These are phyloP conservation scores for Hirtodrosophila alboralis DNA, from an alignment of 2,888 invertebrate genomes.

Conservation along the genomic window DNA sequence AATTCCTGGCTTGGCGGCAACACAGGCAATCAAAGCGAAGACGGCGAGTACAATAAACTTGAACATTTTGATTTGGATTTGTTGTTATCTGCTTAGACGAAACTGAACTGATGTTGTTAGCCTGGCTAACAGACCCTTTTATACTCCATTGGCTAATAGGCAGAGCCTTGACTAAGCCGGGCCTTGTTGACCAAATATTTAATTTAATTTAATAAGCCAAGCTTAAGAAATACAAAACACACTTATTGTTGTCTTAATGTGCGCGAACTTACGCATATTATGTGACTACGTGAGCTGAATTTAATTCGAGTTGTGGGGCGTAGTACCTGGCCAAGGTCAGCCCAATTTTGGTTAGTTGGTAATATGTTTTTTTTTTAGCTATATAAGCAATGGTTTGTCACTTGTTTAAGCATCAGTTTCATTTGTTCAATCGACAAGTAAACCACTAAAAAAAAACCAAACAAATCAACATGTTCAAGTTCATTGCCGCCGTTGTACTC, in stretches of 20 bases:
- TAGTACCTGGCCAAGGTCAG: constrained; percentile 55
- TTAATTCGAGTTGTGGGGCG: constrained; percentile 25
- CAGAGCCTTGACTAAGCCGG: constrained; percentile 39
- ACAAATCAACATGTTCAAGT: constrained; percentile 68
- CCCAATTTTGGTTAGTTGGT: constrained; percentile 18
- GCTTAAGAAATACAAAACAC: constrained; percentile 24
- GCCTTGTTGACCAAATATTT: constrained; percentile 8
- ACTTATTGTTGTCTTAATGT: constrained; percentile 3
- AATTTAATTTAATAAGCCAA: constrained; percentile 26
- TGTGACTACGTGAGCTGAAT: constrained; percentile 46
- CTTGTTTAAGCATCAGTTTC: constrained; percentile 64
- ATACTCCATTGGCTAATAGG: constrained; percentile 26
- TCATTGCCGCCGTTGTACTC: constrained; percentile 74
- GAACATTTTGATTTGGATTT: constrained; percentile 59
- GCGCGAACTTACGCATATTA: constrained; percentile 25
- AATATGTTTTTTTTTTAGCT: no score
- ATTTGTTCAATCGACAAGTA: constrained; percentile 60
- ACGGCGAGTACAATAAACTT: constrained; percentile 76
- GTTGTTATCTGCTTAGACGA: constrained; percentile 19
- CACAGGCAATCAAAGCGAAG: constrained; percentile 74
- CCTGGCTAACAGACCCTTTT: constrained; percentile 23
- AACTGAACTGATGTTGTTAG: constrained; percentile 56
- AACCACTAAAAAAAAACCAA: constrained; percentile 27
- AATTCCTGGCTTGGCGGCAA: constrained; percentile 80
- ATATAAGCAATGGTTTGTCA: constrained; percentile 59